Conservation (phyloP, 2,888 invertebrate genomes). For the Drosophila niveifrons region DNA sequence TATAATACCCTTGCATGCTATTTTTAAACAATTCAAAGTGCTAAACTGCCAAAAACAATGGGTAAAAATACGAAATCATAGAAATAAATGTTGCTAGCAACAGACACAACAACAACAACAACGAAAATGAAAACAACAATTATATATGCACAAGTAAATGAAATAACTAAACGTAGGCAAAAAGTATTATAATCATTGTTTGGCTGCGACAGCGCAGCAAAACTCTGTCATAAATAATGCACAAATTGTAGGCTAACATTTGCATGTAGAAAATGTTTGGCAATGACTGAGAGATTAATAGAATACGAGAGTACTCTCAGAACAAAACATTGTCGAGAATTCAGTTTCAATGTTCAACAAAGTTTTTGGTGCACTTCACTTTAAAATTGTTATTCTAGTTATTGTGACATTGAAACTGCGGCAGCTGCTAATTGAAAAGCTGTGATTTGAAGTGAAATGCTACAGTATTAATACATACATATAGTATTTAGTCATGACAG, state of each 20-base stretch:
- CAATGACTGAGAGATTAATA: constrained; percentile 1
- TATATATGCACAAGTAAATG: constrained; percentile 41
- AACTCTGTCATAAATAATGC: constrained; percentile 43
- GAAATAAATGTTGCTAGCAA: constrained; percentile 28
- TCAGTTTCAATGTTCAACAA: constrained; percentile 9
- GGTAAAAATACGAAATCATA: constrained; percentile 46
- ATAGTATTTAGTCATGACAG: constrained; percentile 30
- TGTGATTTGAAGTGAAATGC: constrained; percentile 47
- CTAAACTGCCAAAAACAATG: constrained; percentile 11
- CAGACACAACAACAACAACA: no score
- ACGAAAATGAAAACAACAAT: neutral
- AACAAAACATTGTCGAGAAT: neutral
- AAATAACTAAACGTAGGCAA: constrained; percentile 1
- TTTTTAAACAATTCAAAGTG: constrained; percentile 16
- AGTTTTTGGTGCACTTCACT: constrained; percentile 11
- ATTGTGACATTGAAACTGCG: constrained; percentile 65
- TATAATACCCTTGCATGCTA: constrained; percentile 7
- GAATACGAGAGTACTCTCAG: neutral
- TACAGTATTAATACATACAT: constrained; percentile 44
- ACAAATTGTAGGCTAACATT: constrained; percentile 17
- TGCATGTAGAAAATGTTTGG: constrained; percentile 10
- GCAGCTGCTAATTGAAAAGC: constrained; percentile 66
- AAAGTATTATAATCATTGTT: constrained; percentile 7
- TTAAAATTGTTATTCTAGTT: constrained; percentile 11
- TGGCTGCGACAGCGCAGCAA: neutral